Conservation (phyloP, 2,888 invertebrate genomes). For the Plagiodera versicolora region DNA sequence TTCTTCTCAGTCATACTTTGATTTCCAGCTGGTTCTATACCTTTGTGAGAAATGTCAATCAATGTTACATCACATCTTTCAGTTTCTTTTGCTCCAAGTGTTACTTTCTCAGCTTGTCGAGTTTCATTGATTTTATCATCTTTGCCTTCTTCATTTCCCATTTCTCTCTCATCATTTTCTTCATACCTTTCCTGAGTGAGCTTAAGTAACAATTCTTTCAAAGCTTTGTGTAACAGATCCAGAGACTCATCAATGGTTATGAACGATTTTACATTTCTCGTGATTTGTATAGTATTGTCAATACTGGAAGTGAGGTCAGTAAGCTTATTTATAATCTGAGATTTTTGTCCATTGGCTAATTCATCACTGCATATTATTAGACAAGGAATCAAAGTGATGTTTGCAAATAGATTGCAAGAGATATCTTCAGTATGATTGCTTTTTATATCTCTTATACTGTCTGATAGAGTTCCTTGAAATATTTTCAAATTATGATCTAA, state of each 20-base stretch:
- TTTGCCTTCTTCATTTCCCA: conserved; percentile 15
- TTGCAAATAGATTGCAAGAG: conserved; percentile 8
- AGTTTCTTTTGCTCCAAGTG: conserved; percentile 16
- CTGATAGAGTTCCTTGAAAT: conserved; percentile 23
- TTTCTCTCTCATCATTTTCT: conserved; percentile 21
- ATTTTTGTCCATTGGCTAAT: not conserved
- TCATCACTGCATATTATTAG: not conserved
- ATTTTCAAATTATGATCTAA: conserved; percentile 21
- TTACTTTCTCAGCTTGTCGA: conserved; percentile 27
- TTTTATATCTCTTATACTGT: conserved; percentile 19
- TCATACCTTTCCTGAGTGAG: conserved; percentile 19
- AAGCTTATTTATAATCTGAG: conserved; percentile 5
- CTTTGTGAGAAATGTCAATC: no score
- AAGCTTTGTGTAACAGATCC: conserved; percentile 12
- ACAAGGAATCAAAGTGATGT: not conserved
- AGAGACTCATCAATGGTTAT: conserved; percentile 17
- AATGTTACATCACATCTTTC: no score
- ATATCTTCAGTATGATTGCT: conserved; percentile 14
- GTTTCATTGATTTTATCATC: conserved; percentile 16
- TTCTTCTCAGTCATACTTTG: no score
- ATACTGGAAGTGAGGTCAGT: conserved; percentile 15
- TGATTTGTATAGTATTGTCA: conserved; percentile 5
- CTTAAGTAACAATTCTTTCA: conserved; percentile 17
- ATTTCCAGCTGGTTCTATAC: no score
- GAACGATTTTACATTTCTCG: conserved; percentile 12